Evolutionary conservation across 1,140 invertebrate genomes (phyloP).

Genomic region (Anastrepha ludens): DNA sequence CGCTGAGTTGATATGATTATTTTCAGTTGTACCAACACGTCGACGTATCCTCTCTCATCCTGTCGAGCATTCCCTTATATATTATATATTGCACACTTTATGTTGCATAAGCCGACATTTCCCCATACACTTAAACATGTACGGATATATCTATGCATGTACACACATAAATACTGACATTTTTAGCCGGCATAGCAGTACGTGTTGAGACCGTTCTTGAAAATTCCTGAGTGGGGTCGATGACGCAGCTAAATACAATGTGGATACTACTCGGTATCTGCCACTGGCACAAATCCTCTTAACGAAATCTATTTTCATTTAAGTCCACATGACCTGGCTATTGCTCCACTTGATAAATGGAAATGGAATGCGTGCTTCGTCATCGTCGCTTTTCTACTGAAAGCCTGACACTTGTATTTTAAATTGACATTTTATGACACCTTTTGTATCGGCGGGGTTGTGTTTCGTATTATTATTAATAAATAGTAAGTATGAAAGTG

Average conservation of each 20-base stretch:
- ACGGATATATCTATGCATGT: background rate
- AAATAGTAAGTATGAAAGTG: too few species aligned
- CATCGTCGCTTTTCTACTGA: background rate
- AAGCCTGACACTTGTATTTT: background rate
- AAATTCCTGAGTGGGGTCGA: background rate
- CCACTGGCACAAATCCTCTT: conserved; percentile 40
- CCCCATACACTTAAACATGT: background rate
- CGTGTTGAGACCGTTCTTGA: too few species aligned
- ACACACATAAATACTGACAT: background rate
- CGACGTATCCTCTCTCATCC: background rate
- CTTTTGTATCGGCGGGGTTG: background rate
- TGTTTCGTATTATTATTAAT: too few species aligned
- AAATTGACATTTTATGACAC: background rate
- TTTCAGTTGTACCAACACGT: background rate
- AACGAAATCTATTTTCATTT: conserved; percentile 50
- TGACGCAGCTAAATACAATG: background rate
- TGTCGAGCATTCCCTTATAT: too few species aligned
- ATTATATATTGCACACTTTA: background rate
- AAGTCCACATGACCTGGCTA: background rate
- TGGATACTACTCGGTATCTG: background rate
- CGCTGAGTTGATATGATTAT: background rate
- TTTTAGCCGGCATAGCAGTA: background rate
- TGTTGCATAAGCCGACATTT: background rate
- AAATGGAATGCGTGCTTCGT: background rate
- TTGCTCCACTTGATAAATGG: background rate